These are phyloP conservation scores for Ibycter americanus DNA, from an alignment of 2,797 vertebrate species.

Conservation along the genomic window DNA sequence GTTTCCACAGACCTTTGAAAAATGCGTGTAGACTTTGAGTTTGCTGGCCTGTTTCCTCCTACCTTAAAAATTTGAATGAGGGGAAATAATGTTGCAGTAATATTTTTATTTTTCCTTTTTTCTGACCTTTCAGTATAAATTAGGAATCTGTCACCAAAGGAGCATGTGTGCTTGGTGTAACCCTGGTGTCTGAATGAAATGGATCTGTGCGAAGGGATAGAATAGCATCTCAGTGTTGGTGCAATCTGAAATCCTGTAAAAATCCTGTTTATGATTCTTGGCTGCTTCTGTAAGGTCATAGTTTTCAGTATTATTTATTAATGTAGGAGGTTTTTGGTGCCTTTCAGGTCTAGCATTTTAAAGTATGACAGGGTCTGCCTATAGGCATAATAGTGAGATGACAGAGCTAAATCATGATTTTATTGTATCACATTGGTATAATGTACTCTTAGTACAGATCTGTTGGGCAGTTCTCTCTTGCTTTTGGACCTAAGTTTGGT, in stretches of 20 bases:
- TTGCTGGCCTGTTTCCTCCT: neutral
- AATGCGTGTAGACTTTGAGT: neutral
- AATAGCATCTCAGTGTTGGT: neutral
- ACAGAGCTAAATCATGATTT: neutral
- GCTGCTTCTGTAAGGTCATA: neutral
- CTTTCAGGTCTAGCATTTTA: neutral
- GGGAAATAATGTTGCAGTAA: neutral
- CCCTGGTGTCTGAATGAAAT: neutral
- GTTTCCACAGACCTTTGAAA: neutral
- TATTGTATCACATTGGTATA: neutral
- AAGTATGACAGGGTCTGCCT: neutral
- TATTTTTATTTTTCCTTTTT: neutral
- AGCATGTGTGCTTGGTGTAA: neutral
- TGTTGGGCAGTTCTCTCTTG: neutral
- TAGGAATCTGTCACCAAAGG: neutral
- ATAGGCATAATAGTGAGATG: neutral
- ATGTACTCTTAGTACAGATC: neutral
- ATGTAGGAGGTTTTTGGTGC: neutral
- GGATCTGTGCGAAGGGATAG: neutral
- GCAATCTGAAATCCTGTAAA: neutral
- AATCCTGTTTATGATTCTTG: neutral
- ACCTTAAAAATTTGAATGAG: neutral
- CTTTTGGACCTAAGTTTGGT: neutral
- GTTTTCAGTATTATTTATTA: neutral
- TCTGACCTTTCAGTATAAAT: neutral